Conservation (phyloP, 2,888 invertebrate species). For the Apeira syringaria region DNA sequence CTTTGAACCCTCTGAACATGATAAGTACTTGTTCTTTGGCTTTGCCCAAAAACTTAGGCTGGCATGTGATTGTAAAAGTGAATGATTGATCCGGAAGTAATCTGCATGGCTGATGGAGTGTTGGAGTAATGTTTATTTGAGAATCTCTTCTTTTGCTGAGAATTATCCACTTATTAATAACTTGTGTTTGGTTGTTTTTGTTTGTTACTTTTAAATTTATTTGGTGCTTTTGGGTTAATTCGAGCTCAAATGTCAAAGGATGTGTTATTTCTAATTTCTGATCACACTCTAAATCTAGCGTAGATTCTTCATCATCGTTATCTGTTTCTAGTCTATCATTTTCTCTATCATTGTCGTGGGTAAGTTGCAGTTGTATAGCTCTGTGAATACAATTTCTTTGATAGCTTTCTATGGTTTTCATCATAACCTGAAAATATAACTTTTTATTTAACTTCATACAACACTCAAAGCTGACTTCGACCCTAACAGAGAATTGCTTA, state of each 20-base stretch:
- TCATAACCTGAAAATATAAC: constrained; percentile 64
- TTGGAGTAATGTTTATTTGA: constrained; percentile 74
- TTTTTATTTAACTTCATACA: too few species aligned
- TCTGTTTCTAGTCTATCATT: too few species aligned
- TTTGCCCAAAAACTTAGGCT: constrained; percentile 83
- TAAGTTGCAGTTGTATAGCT: constrained; percentile 68
- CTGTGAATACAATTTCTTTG: constrained; percentile 84
- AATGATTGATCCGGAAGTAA: constrained; percentile 67
- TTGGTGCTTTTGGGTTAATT: constrained; percentile 50
- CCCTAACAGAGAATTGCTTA: too few species aligned
- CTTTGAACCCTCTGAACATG: constrained; percentile 83
- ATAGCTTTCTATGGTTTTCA: constrained; percentile 89
- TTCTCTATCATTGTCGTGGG: constrained; percentile 14
- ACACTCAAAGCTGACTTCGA: too few species aligned
- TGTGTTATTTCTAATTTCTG: constrained; percentile 81
- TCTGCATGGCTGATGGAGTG: constrained; percentile 47
- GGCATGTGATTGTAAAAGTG: constrained; percentile 75
- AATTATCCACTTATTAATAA: constrained; percentile 77
- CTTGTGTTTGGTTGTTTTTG: constrained; percentile 68
- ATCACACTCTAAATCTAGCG: constrained; percentile 62
- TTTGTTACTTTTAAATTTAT: constrained; percentile 56
- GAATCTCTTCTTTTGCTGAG: constrained; percentile 77
- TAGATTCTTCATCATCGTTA: constrained; percentile 37
- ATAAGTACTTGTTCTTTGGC: constrained; percentile 85
- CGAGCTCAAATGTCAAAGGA: constrained; percentile 72